These are phyloP conservation scores for Chlamydotis undulata DNA, from an alignment of 2,113 vertebrate genomes.

Conservation along the genomic window DNA sequence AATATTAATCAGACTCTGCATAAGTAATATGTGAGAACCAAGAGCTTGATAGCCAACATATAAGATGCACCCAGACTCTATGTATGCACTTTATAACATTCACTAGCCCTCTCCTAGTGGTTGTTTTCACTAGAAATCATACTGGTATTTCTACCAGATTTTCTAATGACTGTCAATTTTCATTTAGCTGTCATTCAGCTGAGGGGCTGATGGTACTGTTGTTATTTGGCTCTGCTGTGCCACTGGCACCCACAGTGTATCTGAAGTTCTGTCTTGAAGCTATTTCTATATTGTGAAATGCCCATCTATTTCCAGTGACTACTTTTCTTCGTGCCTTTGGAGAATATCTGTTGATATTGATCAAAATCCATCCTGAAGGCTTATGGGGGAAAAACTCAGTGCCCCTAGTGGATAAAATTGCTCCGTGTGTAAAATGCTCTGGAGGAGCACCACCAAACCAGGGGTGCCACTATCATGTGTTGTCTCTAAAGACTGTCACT, in stretches of 20 bases:
- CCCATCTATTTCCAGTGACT: background rate
- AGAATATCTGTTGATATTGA: background rate
- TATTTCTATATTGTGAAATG: background rate
- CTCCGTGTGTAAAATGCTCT: background rate
- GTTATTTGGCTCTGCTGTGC: background rate
- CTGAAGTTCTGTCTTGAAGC: background rate
- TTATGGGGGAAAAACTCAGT: background rate
- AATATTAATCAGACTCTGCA: background rate
- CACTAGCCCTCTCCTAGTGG: background rate
- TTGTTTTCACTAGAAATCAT: background rate
- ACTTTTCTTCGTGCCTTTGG: background rate
- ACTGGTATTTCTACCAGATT: background rate
- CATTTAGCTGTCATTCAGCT: background rate
- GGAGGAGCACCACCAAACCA: background rate
- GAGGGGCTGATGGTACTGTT: background rate
- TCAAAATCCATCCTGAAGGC: background rate
- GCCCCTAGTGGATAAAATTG: background rate
- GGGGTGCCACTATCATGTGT: accelerated
- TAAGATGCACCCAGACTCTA: background rate
- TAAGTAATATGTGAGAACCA: background rate
- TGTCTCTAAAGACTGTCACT: background rate
- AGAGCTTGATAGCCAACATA: background rate
- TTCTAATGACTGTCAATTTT: background rate
- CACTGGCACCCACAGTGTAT: accelerated
- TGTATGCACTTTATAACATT: background rate